Conservation (phyloP, 37 sponge, comb jelly and placozoan genomes). For the Amphimedon queenslandica region DNA sequence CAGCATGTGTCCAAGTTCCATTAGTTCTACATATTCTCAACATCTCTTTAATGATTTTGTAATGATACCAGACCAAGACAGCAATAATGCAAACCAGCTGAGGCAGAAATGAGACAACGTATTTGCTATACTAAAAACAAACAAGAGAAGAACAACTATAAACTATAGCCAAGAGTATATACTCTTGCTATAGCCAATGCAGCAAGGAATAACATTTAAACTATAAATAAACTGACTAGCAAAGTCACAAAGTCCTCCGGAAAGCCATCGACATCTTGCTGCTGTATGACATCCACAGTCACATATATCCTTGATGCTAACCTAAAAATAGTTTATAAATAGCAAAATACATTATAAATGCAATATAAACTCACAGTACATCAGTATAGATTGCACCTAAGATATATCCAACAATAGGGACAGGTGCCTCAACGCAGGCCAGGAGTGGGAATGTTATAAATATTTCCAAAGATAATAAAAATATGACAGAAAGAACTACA, state of each 20-base stretch:
- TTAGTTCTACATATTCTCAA: not conserved
- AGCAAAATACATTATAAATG: too few relatives aligned
- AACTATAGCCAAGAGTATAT: not conserved
- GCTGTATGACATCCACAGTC: too few relatives aligned
- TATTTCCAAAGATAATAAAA: not conserved
- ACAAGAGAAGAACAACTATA: not conserved
- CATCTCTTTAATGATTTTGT: not conserved
- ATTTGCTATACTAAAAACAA: not conserved
- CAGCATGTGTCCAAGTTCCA: not conserved
- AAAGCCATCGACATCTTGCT: too few relatives aligned
- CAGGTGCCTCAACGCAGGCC: conserved; percentile 12
- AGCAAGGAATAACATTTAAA: too few relatives aligned
- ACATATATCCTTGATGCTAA: too few relatives aligned
- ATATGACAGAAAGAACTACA: not conserved
- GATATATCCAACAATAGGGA: conserved; percentile 5
- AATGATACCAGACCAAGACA: not conserved
- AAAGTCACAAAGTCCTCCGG: too few relatives aligned
- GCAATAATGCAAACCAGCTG: not conserved
- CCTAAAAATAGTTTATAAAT: too few relatives aligned
- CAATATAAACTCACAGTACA: too few relatives aligned
- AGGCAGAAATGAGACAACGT: not conserved
- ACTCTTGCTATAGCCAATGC: too few relatives aligned
- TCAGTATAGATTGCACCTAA: too few relatives aligned
- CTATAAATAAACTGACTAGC: too few relatives aligned
- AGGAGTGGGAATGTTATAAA: conserved; percentile 1